A percentile compares a stretch with the other conserved stretches of the same genome.
phyloP scores from a whole-genome alignment of 2,113 vertebrate species.

The Cyanistes caeruleus region DNA sequence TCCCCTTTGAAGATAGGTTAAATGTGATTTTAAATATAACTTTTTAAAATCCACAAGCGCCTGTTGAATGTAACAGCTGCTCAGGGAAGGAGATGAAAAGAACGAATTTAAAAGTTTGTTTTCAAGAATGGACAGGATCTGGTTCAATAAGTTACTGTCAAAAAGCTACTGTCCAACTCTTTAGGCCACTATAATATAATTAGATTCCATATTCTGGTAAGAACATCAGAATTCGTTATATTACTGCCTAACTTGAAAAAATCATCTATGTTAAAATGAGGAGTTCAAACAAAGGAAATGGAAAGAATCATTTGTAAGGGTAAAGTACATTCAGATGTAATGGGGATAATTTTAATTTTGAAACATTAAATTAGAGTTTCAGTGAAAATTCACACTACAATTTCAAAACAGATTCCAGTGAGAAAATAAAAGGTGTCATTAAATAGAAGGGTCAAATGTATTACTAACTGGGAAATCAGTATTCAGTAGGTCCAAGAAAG shows the following conservation, averaged over 20 bases:
- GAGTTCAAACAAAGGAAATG: not conserved
- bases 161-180: not conserved
- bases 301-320: not conserved
- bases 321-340: not conserved
- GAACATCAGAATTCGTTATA: not conserved
- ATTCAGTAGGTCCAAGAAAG: not conserved
- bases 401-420: not conserved
- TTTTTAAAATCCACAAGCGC: not conserved
- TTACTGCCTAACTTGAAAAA: not conserved
- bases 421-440: not conserved
- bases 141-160: not conserved
- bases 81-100: not conserved
- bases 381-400: not conserved
- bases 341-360: not conserved
- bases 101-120: not conserved
- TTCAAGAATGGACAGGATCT: not conserved
- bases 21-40: not conserved
- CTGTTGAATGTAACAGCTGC: not conserved
- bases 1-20: not conserved
- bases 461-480: not conserved
- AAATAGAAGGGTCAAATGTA: not conserved
- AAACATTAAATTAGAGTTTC: not conserved
- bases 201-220: not conserved
- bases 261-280: not conserved
- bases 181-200: not conserved